Evolutionary conservation across 2,888 invertebrate genomes (phyloP).

Genomic region (Julus scanicus): DNA sequence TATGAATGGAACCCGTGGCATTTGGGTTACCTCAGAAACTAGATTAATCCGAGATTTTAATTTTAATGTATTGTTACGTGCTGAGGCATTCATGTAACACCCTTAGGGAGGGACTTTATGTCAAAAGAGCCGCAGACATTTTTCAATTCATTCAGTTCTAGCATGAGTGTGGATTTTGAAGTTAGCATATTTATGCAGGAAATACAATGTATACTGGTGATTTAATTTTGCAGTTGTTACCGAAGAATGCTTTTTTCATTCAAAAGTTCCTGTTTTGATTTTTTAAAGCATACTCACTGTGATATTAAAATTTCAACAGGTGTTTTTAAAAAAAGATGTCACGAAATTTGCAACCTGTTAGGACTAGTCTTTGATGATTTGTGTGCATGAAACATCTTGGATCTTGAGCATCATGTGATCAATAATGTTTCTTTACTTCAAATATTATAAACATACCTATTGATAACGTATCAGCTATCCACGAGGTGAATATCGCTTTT

Average conservation of each 20-base stretch:
- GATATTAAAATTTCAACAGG: neutral
- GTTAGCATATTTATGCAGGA: slow-evolving; percentile 2
- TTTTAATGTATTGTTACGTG: neutral
- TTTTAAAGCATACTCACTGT: too few relatives aligned
- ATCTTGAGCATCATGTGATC: too few relatives aligned
- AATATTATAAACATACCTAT: too few relatives aligned
- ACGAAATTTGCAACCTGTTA: too few relatives aligned
- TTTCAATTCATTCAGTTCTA: neutral
- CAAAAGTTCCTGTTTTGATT: neutral
- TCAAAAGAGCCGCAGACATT: neutral
- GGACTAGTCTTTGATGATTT: too few relatives aligned
- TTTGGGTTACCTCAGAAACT: slow-evolving; percentile 5
- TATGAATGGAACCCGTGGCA: neutral
- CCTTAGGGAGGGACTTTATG: neutral
- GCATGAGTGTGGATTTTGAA: neutral
- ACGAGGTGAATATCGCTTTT: too few relatives aligned
- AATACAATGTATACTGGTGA: neutral
- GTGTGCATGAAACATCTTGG: too few relatives aligned
- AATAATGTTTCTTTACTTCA: too few relatives aligned
- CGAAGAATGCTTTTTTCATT: neutral
- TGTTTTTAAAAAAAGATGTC: neutral
- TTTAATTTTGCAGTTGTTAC: neutral
- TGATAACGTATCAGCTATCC: too few relatives aligned
- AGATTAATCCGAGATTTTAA: slow-evolving; percentile 36
- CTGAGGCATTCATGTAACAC: neutral